These are phyloP conservation scores for Blastobasis lacticolella DNA, from an alignment of 2,888 invertebrate genomes.

Conservation along the genomic window DNA sequence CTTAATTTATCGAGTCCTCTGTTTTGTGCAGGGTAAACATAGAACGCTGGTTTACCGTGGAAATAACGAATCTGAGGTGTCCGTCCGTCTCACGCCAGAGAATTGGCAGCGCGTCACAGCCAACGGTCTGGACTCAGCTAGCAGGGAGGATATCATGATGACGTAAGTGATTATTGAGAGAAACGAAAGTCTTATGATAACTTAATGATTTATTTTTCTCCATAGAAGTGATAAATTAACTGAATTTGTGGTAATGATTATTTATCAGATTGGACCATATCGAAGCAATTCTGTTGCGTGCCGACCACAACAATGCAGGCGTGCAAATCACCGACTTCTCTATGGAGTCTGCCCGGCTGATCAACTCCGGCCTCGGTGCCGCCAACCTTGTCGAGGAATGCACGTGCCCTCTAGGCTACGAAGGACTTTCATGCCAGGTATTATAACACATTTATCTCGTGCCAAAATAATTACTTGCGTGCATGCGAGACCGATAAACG, in stretches of 20 bases:
- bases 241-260: not conserved
- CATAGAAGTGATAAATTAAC: too few species aligned
- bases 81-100: slow-evolving; percentile 77
- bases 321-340: slow-evolving; percentile 82
- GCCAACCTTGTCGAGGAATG: slow-evolving; percentile 94
- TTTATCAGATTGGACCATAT: slow-evolving; percentile 81
- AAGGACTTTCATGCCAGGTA: slow-evolving; percentile 88
- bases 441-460: slow-evolving; percentile 12
- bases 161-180: slow-evolving; percentile 54
- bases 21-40: slow-evolving; percentile 45
- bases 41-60: slow-evolving; percentile 41
- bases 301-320: slow-evolving; percentile 79
- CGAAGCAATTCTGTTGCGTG: slow-evolving; percentile 85
- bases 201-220: not conserved
- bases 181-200: not conserved
- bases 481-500: too few species aligned
- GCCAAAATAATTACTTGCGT: too few species aligned
- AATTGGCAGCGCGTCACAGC: slow-evolving; percentile 80
- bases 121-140: slow-evolving; percentile 73
- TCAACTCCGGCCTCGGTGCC: slow-evolving; percentile 83
- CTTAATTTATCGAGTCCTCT: not conserved
- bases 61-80: slow-evolving; percentile 27
- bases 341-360: slow-evolving; percentile 85
- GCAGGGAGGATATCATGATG: slow-evolving; percentile 97
- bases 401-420: slow-evolving; percentile 87